phyloP scores from a whole-genome alignment of 2,797 vertebrate species.

The Gouania willdenowi region DNA sequence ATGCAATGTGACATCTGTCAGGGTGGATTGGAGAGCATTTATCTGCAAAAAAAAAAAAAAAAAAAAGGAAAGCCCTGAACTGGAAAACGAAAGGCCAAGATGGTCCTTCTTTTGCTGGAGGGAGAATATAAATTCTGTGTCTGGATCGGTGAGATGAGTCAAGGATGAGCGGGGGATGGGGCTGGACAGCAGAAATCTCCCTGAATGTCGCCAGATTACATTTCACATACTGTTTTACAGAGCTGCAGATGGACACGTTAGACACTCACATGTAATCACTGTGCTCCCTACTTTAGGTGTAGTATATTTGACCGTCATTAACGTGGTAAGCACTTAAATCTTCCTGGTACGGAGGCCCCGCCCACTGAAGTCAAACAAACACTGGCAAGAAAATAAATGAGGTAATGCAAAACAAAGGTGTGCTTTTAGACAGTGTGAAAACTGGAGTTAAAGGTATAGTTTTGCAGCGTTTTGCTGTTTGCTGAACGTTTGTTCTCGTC shows the following conservation, averaged over 20 bases:
- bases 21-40: slow-evolving; percentile 79
- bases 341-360: no score
- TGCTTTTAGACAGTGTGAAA: no score
- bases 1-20: slow-evolving; percentile 83
- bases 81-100: slow-evolving; percentile 83
- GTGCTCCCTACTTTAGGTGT: slow-evolving; percentile 6
- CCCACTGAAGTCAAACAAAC: no score
- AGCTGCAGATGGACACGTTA: slow-evolving; percentile 8
- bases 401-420: no score
- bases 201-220: slow-evolving; percentile 37
- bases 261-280: background rate
- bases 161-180: slow-evolving; percentile 14
- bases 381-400: no score
- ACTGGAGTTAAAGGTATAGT: no score
- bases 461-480: no score
- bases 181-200: slow-evolving; percentile 28
- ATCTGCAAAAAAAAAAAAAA: slow-evolving; percentile 72
- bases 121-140: slow-evolving; percentile 66
- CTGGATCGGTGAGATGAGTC: slow-evolving; percentile 47
- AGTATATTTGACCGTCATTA: no score
- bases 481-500: no score
- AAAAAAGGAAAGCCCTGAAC: slow-evolving; percentile 78
- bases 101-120: slow-evolving; percentile 66
- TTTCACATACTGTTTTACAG: slow-evolving; percentile 16
- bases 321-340: no score